Percentiles rank a stretch among this genome's conserved stretches.
Conservation (phyloP, 2,888 invertebrate species). For the Dascillus cervinus region DNA sequence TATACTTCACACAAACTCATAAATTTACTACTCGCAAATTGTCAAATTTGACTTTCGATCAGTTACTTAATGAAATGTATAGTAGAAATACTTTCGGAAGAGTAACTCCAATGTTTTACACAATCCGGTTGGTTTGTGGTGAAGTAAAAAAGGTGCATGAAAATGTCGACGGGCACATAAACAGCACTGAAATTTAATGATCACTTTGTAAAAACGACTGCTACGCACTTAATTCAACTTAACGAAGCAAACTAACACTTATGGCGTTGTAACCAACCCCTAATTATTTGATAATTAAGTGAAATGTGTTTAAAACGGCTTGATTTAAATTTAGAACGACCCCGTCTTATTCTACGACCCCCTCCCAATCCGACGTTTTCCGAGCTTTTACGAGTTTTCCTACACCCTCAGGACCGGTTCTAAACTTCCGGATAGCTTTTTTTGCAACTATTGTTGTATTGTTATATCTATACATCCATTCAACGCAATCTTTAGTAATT, state of each 20-base stretch:
- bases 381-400: conserved; percentile 23
- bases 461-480: too few relatives aligned
- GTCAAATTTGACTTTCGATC: conserved; percentile 2
- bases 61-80: too few relatives aligned
- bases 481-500: too few relatives aligned
- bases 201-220: conserved; percentile 17
- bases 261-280: conserved; percentile 29
- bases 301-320: conserved; percentile 35
- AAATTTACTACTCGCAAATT: too few relatives aligned
- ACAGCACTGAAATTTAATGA: conserved; percentile 16
- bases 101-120: conserved; percentile 5
- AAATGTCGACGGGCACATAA: conserved; percentile 17
- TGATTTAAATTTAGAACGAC: conserved; percentile 39
- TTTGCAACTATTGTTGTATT: too few relatives aligned
- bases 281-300: conserved; percentile 36
- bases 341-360: conserved; percentile 33
- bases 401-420: conserved; percentile 15
- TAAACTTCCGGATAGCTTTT: too few relatives aligned
- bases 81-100: too few relatives aligned
- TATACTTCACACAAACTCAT: conserved; percentile 15
- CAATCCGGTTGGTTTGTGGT: conserved; percentile 11
- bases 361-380: conserved; percentile 31
- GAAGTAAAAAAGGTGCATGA: conserved; percentile 13
- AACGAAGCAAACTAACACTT: conserved; percentile 27
- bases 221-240: conserved; percentile 25